Evolutionary conservation across 1,140 invertebrate genomes (phyloP).

Genomic region (Uloborus diversus): DNA sequence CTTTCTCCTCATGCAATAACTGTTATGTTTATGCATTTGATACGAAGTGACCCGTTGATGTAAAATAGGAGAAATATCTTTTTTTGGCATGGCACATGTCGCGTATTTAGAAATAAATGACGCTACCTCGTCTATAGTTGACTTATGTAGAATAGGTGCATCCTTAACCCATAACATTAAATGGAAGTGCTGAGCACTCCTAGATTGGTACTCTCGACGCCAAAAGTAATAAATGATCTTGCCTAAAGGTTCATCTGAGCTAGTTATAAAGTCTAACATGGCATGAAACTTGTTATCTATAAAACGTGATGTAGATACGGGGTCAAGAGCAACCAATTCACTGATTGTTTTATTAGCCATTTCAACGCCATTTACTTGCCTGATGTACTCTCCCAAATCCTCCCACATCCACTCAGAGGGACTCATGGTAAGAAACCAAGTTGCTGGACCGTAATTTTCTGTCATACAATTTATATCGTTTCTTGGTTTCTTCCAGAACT

Average conservation of each 20-base stretch:
- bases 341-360: neutral
- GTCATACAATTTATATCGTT: neutral
- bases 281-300: neutral
- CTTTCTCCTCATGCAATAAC: no score
- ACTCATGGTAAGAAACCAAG: neutral
- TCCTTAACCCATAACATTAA: neutral
- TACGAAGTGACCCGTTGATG: no score
- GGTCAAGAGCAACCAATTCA: neutral
- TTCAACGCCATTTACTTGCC: neutral
- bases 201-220: neutral
- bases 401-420: neutral
- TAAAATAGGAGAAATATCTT: no score
- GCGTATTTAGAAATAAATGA: neutral
- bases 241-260: neutral
- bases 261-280: neutral
- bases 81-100: no score
- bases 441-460: neutral
- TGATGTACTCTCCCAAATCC: neutral
- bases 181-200: neutral
- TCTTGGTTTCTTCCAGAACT: slow-evolving; percentile 2
- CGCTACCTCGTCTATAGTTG: neutral
- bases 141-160: neutral
- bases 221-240: slow-evolving; percentile 1
- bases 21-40: no score
- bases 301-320: neutral